Conservation (phyloP, 2,113 vertebrate species). For the Laticauda laticaudata region DNA sequence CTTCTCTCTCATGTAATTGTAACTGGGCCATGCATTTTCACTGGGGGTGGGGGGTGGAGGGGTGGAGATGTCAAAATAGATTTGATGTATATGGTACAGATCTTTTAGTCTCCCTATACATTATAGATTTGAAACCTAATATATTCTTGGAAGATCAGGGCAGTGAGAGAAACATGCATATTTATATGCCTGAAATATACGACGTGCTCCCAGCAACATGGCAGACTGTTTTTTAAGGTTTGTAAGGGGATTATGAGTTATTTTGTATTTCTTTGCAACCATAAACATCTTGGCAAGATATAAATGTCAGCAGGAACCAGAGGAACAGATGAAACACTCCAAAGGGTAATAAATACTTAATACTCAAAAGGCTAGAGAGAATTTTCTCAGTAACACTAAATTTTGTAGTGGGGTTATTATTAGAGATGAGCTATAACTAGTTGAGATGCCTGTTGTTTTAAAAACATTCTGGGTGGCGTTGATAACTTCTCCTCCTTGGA, state of each 20-base stretch:
- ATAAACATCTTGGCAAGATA: slow-evolving; percentile 51
- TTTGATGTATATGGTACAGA: slow-evolving; percentile 16
- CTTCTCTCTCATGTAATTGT: slow-evolving; percentile 14
- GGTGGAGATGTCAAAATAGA: not conserved
- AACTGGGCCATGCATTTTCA: slow-evolving; percentile 15
- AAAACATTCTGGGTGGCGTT: not conserved
- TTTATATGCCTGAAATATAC: not conserved
- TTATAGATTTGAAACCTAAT: slow-evolving; percentile 9
- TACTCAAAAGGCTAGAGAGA: slow-evolving; percentile 35
- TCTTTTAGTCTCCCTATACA: slow-evolving; percentile 17
- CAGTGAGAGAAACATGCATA: not conserved
- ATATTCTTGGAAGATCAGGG: not conserved
- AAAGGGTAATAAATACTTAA: slow-evolving; percentile 47
- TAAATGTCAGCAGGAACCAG: slow-evolving; percentile 45
- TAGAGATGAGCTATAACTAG: not conserved
- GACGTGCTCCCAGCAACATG: not conserved
- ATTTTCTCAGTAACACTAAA: slow-evolving; percentile 28
- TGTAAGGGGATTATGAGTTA: slow-evolving; percentile 14
- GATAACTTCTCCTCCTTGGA: not conserved
- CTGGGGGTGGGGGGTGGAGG: not conserved
- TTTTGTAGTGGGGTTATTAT: slow-evolving; percentile 23
- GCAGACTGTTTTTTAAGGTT: slow-evolving; percentile 21
- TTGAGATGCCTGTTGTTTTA: not conserved
- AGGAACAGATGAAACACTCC: slow-evolving; percentile 46
- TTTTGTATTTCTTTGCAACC: slow-evolving; percentile 37